phyloP scores from a whole-genome alignment of 2,888 invertebrate species.

The Ariolimax columbianus region DNA sequence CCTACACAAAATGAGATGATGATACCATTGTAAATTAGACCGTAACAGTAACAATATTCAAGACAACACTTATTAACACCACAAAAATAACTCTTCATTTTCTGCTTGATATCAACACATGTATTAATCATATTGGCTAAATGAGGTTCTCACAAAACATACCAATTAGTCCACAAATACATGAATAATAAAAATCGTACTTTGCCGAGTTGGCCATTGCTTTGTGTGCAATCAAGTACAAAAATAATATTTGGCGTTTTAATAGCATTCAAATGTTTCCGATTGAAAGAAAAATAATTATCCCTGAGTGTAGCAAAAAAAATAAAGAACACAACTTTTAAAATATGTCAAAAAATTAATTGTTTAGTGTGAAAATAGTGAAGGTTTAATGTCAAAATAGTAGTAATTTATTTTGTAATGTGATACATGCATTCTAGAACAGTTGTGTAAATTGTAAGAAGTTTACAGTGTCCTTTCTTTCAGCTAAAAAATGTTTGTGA shows the following conservation, averaged over 20 bases:
- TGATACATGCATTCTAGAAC: neutral
- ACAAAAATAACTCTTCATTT: neutral
- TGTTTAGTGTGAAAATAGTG: neutral
- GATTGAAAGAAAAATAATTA: neutral
- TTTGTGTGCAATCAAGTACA: neutral
- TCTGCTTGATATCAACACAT: neutral
- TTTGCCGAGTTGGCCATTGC: neutral
- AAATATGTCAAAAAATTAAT: neutral
- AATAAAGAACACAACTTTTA: neutral
- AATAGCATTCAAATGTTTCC: neutral
- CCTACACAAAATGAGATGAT: too few species aligned
- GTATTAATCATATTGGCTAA: conserved; percentile 14
- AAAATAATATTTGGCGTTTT: conserved; percentile 29
- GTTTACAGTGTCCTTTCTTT: too few species aligned
- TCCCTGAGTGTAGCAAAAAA: conserved; percentile 6
- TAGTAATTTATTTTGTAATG: neutral
- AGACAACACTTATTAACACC: neutral
- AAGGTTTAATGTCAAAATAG: neutral
- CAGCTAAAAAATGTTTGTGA: too few species aligned
- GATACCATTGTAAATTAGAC: too few species aligned
- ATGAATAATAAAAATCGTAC: neutral
- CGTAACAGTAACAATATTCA: too few species aligned
- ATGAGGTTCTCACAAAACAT: neutral
- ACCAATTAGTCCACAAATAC: neutral
- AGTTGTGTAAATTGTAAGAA: neutral